Percentiles rank a stretch among this genome's conserved stretches.
Conservation (phyloP, 1,140 invertebrate genomes). For the Bursaphelenchus mucronatus region DNA sequence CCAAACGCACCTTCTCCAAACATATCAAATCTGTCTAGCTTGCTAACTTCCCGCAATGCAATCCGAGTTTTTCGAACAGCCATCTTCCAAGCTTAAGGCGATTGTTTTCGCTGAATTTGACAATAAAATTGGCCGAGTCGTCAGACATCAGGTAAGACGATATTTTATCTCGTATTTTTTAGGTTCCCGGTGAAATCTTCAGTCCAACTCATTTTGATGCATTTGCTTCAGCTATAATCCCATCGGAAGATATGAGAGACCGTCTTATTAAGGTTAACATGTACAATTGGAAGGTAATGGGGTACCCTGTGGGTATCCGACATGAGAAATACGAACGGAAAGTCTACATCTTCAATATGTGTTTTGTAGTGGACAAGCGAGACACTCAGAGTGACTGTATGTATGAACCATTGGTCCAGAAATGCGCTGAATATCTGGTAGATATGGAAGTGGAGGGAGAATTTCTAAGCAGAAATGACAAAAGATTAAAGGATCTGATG, state of each 20-base stretch:
- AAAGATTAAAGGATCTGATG: constrained; percentile 6
- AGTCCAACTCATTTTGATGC: constrained; percentile 44
- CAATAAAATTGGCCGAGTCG: constrained; percentile 48
- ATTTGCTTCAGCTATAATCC: constrained; percentile 48
- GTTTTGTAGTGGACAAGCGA: constrained; percentile 51
- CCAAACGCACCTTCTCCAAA: constrained; percentile 18
- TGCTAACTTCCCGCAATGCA: constrained; percentile 2
- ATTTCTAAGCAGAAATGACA: constrained; percentile 1
- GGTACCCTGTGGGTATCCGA: constrained; percentile 54
- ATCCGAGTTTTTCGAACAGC: constrained; percentile 28
- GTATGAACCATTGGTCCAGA: constrained; percentile 60
- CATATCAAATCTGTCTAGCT: constrained; percentile 18
- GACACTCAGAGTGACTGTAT: constrained; percentile 37
- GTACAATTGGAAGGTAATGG: constrained; percentile 53
- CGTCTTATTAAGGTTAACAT: constrained; percentile 55
- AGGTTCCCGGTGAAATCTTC: constrained; percentile 49
- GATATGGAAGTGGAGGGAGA: constrained; percentile 48
- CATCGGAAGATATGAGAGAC: constrained; percentile 46
- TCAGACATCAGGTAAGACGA: constrained; percentile 46
- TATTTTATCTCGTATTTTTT: constrained; percentile 17
- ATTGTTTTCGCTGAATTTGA: constrained; percentile 57
- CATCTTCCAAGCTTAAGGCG: constrained; percentile 45
- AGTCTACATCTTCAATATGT: constrained; percentile 55
- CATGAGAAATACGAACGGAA: constrained; percentile 4
- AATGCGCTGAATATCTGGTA: constrained; percentile 54